Evolutionary conservation across 1,140 invertebrate species (phyloP).

Genomic region (Oreohelix idahoensis): DNA sequence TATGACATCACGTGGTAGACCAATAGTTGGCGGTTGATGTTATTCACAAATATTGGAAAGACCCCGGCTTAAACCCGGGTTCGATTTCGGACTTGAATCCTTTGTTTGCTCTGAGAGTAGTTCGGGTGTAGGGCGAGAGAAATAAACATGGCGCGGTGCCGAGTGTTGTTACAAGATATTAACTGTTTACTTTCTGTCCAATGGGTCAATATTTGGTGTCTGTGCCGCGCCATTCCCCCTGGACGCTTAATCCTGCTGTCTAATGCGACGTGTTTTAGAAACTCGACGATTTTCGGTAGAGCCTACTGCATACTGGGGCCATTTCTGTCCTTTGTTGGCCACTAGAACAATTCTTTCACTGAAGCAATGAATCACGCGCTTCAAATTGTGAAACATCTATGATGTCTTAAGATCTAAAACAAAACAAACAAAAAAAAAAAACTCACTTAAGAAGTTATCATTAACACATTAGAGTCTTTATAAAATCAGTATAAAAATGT

Average conservation of each 20-base stretch:
- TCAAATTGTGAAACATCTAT: too few species aligned
- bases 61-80: neutral
- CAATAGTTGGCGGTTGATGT: neutral
- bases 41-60: conserved; percentile 1
- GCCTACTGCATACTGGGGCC: too few species aligned
- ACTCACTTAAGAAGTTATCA: too few species aligned
- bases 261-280: conserved; percentile 22
- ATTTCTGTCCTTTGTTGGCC: too few species aligned
- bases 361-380: too few species aligned
- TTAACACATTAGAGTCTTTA: too few species aligned
- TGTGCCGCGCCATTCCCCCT: conserved; percentile 24
- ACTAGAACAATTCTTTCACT: too few species aligned
- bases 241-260: conserved; percentile 13
- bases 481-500: too few species aligned
- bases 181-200: conserved; percentile 34
- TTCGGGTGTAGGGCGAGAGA: conserved; percentile 11
- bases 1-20: neutral
- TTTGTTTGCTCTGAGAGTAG: conserved; percentile 11
- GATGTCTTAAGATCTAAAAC: too few species aligned
- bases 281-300: neutral
- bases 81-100: conserved; percentile 3
- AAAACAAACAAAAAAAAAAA: too few species aligned
- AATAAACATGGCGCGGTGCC: conserved; percentile 1
- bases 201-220: conserved; percentile 27
- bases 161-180: conserved; percentile 39